Base-by-base conservation (phyloP, 2,797 vertebrate genomes). In the Diplodus puntazzo region DNA sequence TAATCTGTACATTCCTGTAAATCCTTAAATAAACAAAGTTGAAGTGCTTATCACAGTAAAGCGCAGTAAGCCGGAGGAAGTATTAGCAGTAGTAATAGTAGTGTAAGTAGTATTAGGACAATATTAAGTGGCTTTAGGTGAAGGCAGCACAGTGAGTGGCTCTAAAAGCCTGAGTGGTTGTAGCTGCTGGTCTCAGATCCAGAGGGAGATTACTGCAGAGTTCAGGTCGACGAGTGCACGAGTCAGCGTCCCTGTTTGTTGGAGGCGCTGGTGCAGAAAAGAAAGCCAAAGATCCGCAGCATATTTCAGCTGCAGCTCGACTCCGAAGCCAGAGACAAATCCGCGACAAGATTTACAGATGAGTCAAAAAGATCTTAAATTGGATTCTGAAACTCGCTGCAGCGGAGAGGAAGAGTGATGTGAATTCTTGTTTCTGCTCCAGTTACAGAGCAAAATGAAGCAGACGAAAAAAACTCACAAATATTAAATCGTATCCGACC, bases 201-300 rank as follows among this genome's bases (percentile, higher is more conserved):
- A 88, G 59, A 79, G 83, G 84, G 86, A 90, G 79, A 73, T 80
- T 14, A 76, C 43, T 73, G 59, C 80, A 77, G 82, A 86, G 90
- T 83, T 92, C 89, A 83, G 63, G 57, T 70, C 65, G 46, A 65
- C 34, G 5, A 76, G 70, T 25, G 67, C 73, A 62, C 20, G 50
- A 75, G 58, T 75, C 78, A 21, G 49, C 59, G 27, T 64, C 50
- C 25, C 39, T 34, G 20, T 62, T 68, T 18, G 39, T 65, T 20
- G 4, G 76, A 57, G 59, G 13, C 27, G 42, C 2, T 5, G 59
- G 34, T 52, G 66, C 66, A 49, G 75, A 58, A 34, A 74, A 48
- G 42, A 34, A 69, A 73, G 50, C 63, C n/a, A 34, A 49, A 48
- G 23, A 63, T 63, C 73, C 59, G 64, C 3, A 64, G 50, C 43